Percentiles rank a stretch among this genome's conserved stretches.
phyloP scores from a whole-genome alignment of 2,113 vertebrate species.

The Coracopsis vasa region DNA sequence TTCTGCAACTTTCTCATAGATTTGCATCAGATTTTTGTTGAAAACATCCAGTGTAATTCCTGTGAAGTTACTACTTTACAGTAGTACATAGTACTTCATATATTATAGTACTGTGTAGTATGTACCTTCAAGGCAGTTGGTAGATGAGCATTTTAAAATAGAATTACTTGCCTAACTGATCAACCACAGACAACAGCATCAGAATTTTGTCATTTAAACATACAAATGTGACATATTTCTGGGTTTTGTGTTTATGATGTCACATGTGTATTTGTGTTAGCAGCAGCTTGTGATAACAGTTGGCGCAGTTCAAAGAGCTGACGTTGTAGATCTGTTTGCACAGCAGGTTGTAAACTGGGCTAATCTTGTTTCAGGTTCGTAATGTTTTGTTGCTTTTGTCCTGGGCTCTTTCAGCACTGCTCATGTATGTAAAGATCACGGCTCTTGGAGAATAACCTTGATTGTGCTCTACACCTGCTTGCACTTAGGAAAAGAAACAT shows the following conservation, averaged over 20 bases:
- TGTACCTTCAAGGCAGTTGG: background rate
- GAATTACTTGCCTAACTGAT: too few species aligned
- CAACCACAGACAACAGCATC: background rate
- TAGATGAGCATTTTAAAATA: background rate
- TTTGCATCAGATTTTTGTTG: background rate
- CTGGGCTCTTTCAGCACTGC: background rate
- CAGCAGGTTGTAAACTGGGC: background rate
- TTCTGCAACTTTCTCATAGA: background rate
- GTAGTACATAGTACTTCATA: background rate
- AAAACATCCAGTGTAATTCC: background rate
- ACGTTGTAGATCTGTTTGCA: background rate
- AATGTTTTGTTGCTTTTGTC: background rate
- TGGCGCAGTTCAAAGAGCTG: fast-evolving
- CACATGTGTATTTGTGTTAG: background rate
- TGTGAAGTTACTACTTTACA: background rate
- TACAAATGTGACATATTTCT: fast-evolving
- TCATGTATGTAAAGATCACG: fast-evolving
- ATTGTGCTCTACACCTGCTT: conserved; percentile 34
- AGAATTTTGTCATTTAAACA: background rate
- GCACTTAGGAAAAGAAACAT: conserved; percentile 57
- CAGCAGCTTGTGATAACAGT: background rate
- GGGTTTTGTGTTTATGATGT: too few species aligned
- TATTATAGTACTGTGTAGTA: background rate
- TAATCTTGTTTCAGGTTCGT: background rate
- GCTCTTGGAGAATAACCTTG: background rate